These are phyloP conservation scores for Hirundichthys speculiger DNA, from an alignment of 2,113 vertebrate genomes.

Conservation along the genomic window DNA sequence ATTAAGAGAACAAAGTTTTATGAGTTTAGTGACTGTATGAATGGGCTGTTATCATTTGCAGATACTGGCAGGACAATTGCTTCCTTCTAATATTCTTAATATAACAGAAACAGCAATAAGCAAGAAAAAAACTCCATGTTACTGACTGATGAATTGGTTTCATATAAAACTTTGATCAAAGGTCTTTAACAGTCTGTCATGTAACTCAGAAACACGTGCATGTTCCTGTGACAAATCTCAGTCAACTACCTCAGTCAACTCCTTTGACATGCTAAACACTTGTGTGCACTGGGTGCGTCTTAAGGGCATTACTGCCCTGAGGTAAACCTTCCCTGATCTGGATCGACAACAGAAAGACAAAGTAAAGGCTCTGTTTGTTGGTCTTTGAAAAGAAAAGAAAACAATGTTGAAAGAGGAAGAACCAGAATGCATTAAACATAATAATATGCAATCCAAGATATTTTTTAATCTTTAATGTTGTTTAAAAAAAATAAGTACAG, in stretches of 20 bases:
- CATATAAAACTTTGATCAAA: conserved; percentile 3
- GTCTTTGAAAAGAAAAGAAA: neutral
- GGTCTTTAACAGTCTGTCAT: conserved; percentile 15
- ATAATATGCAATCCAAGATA: too few relatives aligned
- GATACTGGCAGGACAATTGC: too few relatives aligned
- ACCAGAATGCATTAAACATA: neutral
- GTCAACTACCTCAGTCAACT: conserved; percentile 45
- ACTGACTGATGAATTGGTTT: too few relatives aligned
- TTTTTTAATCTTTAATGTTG: too few relatives aligned
- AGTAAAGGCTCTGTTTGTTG: neutral
- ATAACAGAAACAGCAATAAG: too few relatives aligned
- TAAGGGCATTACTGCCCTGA: conserved; percentile 10
- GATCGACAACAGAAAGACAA: conserved; percentile 3
- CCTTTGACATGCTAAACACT: conserved; percentile 47
- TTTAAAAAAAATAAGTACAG: neutral
- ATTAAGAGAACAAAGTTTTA: too few relatives aligned
- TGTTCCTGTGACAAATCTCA: conserved; percentile 64
- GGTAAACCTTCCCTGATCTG: conserved; percentile 25
- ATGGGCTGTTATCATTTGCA: too few relatives aligned
- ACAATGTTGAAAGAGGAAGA: neutral
- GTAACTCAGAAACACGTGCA: conserved; percentile 28
- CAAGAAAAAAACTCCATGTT: too few relatives aligned
- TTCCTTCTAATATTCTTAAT: too few relatives aligned
- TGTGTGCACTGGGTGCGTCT: conserved; percentile 43
- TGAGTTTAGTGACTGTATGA: too few relatives aligned